Percentiles rank a stretch among this genome's conserved stretches.
Evolutionary conservation across 1,140 invertebrate genomes (phyloP).

Genomic region (Rhizoglyphus robini): DNA sequence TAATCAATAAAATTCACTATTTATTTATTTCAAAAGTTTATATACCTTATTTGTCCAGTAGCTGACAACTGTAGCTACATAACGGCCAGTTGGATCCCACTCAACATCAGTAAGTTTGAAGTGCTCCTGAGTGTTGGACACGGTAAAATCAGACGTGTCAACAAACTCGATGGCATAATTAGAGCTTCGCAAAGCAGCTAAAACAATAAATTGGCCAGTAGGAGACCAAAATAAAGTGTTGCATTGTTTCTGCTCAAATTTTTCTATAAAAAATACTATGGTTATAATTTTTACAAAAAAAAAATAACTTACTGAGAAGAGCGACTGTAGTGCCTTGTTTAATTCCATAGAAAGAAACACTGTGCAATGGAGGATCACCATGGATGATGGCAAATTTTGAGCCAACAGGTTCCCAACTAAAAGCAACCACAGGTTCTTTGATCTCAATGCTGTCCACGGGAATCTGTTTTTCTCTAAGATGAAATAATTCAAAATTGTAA

Average conservation of each 20-base stretch:
- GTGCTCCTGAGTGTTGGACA: conserved; percentile 85
- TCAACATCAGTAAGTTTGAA: conserved; percentile 88
- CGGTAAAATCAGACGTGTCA: conserved; percentile 82
- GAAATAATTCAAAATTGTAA: conserved; percentile 98
- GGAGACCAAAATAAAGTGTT: conserved; percentile 96
- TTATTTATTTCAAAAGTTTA: conserved; percentile 3
- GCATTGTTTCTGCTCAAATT: conserved; percentile 76
- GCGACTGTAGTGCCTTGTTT: conserved; percentile 69
- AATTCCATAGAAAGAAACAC: conserved; percentile 85
- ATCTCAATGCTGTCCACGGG: conserved; percentile 95
- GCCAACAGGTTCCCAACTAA: conserved; percentile 96
- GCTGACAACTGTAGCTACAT: conserved; percentile 86
- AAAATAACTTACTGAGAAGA: conserved; percentile 51
- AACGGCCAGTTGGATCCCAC: conserved; percentile 98
- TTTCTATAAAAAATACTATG: conserved; percentile 40
- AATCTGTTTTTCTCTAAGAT: conserved; percentile 93
- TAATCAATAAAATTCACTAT: not conserved
- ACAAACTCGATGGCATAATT: conserved; percentile 87
- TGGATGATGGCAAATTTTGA: conserved; percentile 92
- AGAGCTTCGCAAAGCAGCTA: conserved; percentile 60
- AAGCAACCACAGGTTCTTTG: conserved; percentile 64
- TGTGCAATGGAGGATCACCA: conserved; percentile 64
- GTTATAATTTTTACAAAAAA: not conserved
- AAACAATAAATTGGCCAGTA: conserved; percentile 81
- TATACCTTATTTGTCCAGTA: conserved; percentile 80